Conservation (phyloP, 2,888 invertebrate species). For the Elysia crispata region DNA sequence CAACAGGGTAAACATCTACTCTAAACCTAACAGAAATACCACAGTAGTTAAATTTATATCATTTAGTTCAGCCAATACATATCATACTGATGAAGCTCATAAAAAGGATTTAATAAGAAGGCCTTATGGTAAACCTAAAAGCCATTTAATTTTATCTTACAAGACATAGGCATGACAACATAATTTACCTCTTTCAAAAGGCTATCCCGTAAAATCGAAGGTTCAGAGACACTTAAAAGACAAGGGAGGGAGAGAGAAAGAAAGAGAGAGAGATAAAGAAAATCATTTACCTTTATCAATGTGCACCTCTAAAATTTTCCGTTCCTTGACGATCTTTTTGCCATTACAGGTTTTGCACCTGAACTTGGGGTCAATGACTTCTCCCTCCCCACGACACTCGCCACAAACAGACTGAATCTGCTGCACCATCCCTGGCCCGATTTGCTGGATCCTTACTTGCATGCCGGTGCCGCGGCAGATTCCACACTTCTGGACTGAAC, state of each 20-base stretch:
- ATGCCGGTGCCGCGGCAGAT: constrained; percentile 94
- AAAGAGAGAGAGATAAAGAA: neutral
- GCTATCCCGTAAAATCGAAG: too few species aligned
- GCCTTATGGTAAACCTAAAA: too few species aligned
- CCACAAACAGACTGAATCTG: constrained; percentile 93
- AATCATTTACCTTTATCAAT: constrained; percentile 84
- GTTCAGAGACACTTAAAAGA: too few species aligned
- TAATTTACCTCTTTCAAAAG: too few species aligned
- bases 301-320: constrained; percentile 96
- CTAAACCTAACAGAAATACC: too few species aligned
- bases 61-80: too few species aligned
- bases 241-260: neutral
- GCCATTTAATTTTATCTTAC: too few species aligned
- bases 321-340: constrained; percentile 90
- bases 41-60: too few species aligned
- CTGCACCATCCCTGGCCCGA: constrained; percentile 89
- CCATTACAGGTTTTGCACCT: constrained; percentile 96
- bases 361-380: constrained; percentile 84
- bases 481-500: constrained; percentile 90
- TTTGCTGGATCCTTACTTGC: constrained; percentile 84
- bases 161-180: too few species aligned
- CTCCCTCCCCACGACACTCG: constrained; percentile 89
- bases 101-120: too few species aligned
- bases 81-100: too few species aligned
- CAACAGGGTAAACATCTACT: too few species aligned